Percentiles rank a stretch among this genome's conserved stretches.
Conservation (phyloP, 2,888 invertebrate genomes). For the Leptinotarsa juncta region DNA sequence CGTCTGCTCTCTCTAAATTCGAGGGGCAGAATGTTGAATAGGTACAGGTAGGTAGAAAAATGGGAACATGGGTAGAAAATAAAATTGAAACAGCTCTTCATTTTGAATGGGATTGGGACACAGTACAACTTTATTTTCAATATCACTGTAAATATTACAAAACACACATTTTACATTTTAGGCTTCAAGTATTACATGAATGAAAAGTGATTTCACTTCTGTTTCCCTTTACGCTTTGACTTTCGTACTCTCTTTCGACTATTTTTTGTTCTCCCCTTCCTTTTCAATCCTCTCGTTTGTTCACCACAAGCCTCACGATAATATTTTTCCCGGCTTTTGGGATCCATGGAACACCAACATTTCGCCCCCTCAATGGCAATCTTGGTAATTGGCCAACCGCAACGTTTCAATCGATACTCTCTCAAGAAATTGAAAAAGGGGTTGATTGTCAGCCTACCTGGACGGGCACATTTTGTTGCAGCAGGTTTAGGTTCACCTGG, state of each 20-base stretch:
- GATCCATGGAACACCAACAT: conserved; percentile 50
- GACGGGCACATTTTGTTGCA: conserved; percentile 17
- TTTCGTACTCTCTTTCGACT: not conserved
- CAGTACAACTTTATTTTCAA: not conserved
- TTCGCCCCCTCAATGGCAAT: conserved; percentile 58
- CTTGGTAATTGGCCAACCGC: conserved; percentile 53
- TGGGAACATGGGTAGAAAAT: not conserved
- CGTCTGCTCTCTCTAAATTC: too few species aligned
- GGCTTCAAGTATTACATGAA: not conserved
- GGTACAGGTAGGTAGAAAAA: not conserved
- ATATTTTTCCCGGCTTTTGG: conserved; percentile 33
- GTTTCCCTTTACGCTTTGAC: not conserved
- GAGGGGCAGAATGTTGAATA: too few species aligned
- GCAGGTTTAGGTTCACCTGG: not conserved
- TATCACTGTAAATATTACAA: not conserved
- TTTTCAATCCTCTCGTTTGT: conserved; percentile 24
- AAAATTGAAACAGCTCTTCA: not conserved
- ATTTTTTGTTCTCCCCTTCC: conserved; percentile 21
- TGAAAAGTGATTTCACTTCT: not conserved
- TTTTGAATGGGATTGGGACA: not conserved
- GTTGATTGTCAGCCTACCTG: conserved; percentile 46
- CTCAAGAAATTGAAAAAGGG: conserved; percentile 59
- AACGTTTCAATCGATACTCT: conserved; percentile 52
- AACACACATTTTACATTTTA: not conserved
- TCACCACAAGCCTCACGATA: conserved; percentile 44